Evolutionary conservation across 2,888 invertebrate species (phyloP), one percentile per base, ranked within the genome.

Genomic region (Steromphala cineraria): DNA sequence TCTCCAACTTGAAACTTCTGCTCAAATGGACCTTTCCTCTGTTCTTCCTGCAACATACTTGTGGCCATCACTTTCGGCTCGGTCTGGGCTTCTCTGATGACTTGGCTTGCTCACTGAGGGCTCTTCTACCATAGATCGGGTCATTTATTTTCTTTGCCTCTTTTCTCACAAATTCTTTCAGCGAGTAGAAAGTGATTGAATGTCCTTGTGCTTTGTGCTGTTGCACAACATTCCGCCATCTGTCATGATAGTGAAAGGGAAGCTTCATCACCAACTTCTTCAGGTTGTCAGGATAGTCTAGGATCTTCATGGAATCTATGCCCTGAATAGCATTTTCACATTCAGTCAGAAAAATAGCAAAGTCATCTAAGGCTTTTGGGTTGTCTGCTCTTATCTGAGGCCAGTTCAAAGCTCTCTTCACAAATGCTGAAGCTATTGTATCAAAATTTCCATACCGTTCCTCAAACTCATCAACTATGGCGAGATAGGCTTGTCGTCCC

Each of bases 321-420:
- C 75, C 62, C 13, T 77, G 4, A 28, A 78, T 74, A 40, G 80
- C 74, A 36, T 75, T 24, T 7, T 74, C n/a, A 80, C 75, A 75
- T 53, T 80, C 80, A 15, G 75, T 75, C 7, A 75, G 67, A 36
- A 75, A 46, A n/a, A 80, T 53, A 10, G 75, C 53, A 15, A 28
- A 74, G 15, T 80, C 74, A 19, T 75, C 56, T 2, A 75, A n/a
- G 13, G 62, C 31, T 21, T 78, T 62, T 15, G 78, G 78, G 31
- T 78, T 46, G 17, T 75, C 52, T 17, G 17, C 53, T 78, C n/a
- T 82, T 0, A 83, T 67, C 1, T 31, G 0, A 10, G 80, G 80
- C 81, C 83, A 83, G 1, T 81, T 46, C n/a, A 82, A n/a, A 17
- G 81, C 81, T 40, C 79, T 75, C 67, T 79, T 75, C 67, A 74